These are phyloP conservation scores for Gryllus bimaculatus DNA, from an alignment of 1,140 invertebrate species.

Conservation along the genomic window DNA sequence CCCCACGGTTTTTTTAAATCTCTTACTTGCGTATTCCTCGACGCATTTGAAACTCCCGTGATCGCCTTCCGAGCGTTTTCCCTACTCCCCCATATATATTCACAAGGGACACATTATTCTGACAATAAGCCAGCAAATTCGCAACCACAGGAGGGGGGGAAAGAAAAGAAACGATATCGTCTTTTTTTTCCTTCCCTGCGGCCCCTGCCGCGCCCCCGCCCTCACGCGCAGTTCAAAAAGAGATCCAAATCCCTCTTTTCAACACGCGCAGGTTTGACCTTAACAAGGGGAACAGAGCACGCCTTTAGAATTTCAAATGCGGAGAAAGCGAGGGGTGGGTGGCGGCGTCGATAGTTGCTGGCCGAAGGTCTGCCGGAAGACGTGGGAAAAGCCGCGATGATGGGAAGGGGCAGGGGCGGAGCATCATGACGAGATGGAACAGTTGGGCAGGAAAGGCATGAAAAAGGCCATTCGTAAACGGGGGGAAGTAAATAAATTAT, in stretches of 20 bases:
- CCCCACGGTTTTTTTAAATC: not conserved
- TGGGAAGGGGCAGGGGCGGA: not conserved
- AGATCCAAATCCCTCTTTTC: constrained; percentile 4
- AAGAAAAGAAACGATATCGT: not conserved
- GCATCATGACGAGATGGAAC: too few relatives aligned
- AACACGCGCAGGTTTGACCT: not conserved
- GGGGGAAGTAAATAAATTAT: too few relatives aligned
- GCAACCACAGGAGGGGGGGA: not conserved
- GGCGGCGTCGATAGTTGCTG: not conserved
- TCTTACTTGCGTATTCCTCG: not conserved
- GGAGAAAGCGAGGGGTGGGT: not conserved
- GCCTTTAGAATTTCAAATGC: constrained; percentile 4
- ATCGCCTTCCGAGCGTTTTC: not conserved
- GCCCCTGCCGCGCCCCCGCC: too few relatives aligned
- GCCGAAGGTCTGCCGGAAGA: not conserved
- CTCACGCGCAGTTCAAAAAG: not conserved
- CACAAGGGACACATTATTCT: constrained; percentile 1
- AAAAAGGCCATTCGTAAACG: too few relatives aligned
- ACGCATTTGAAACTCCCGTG: not conserved
- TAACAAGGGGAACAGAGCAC: not conserved
- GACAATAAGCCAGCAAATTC: constrained; percentile 4
- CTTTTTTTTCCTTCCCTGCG: not conserved
- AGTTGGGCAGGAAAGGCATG: too few relatives aligned
- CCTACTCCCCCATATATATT: not conserved
- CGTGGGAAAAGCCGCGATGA: not conserved